Conservation (phyloP, 2,113 vertebrate genomes). For the Xiphias gladius region DNA sequence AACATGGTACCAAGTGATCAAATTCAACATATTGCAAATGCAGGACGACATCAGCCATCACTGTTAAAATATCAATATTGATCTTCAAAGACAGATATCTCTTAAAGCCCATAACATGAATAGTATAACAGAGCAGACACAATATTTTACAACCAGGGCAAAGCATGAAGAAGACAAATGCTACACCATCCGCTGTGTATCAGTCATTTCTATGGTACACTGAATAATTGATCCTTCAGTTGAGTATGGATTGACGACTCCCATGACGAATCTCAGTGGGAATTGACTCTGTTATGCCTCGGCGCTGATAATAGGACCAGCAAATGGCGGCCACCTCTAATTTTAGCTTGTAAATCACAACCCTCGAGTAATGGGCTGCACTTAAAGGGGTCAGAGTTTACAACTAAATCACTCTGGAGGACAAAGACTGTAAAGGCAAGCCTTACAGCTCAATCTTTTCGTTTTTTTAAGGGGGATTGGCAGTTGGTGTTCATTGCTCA, state of each 20-base stretch:
- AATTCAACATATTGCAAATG: neutral
- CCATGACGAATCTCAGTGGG: slow-evolving; percentile 33
- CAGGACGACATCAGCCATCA: neutral
- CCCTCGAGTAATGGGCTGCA: slow-evolving; percentile 52
- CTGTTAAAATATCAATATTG: neutral
- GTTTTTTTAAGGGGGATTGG: slow-evolving; percentile 1
- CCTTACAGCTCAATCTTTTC: slow-evolving; percentile 4
- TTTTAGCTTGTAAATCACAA: slow-evolving; percentile 69
- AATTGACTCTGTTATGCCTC: slow-evolving; percentile 39
- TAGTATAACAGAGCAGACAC: slow-evolving; percentile 7
- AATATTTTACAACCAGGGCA: slow-evolving; percentile 11
- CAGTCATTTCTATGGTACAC: slow-evolving; percentile 38
- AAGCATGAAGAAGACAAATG: slow-evolving; percentile 46
- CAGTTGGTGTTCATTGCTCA: slow-evolving; percentile 30
- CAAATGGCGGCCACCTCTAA: slow-evolving; percentile 48
- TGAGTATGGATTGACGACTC: slow-evolving; percentile 39
- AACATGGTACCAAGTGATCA: neutral
- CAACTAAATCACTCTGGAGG: slow-evolving; percentile 40
- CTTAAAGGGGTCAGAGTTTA: slow-evolving; percentile 69
- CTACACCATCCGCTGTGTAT: slow-evolving; percentile 7
- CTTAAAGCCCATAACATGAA: neutral
- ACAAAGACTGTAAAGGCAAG: slow-evolving; percentile 35
- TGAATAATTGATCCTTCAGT: slow-evolving; percentile 59
- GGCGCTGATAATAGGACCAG: slow-evolving; percentile 36
- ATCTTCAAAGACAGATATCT: slow-evolving; percentile 5